Conservation (phyloP, 2,888 invertebrate species). For the Latheticus oryzae region DNA sequence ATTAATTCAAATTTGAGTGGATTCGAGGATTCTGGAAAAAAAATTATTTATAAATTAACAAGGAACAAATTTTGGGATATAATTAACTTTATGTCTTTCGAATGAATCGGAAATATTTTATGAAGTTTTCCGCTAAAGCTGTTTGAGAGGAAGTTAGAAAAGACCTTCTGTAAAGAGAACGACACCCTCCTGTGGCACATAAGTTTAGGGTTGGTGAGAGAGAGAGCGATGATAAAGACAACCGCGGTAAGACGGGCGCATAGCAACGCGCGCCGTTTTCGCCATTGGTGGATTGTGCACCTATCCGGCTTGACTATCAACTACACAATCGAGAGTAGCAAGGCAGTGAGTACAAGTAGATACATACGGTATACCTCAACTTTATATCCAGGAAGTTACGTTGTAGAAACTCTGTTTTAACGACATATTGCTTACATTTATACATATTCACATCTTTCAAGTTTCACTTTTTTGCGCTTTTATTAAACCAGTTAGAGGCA, state of each 20-base stretch:
- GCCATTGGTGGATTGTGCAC: conserved; percentile 53
- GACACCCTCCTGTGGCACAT: conserved; percentile 28
- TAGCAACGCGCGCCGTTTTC: conserved; percentile 54
- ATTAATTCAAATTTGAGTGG: conserved; percentile 9
- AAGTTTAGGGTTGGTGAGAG: conserved; percentile 42
- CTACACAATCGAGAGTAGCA: conserved; percentile 54
- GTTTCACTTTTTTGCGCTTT: conserved; percentile 22
- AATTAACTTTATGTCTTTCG: conserved; percentile 12
- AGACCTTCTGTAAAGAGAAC: conserved; percentile 13
- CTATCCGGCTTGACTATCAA: conserved; percentile 48
- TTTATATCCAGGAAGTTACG: conserved; percentile 30
- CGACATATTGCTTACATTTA: conserved; percentile 27
- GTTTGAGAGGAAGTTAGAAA: conserved; percentile 4
- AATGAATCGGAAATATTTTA: conserved; percentile 31
- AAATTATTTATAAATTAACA: background rate
- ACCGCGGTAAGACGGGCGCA: conserved; percentile 50
- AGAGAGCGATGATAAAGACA: conserved; percentile 48
- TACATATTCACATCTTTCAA: conserved; percentile 22
- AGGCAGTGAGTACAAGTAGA: conserved; percentile 35
- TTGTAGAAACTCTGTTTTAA: conserved; percentile 25
- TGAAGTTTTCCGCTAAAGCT: conserved; percentile 31
- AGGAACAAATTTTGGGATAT: conserved; percentile 6
- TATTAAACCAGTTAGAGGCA: background rate
- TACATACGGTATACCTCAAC: conserved; percentile 24
- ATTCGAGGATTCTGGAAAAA: conserved; percentile 2